Evolutionary conservation across 2,888 invertebrate genomes (phyloP).

Genomic region (Caenorhabditis zanzibari): DNA sequence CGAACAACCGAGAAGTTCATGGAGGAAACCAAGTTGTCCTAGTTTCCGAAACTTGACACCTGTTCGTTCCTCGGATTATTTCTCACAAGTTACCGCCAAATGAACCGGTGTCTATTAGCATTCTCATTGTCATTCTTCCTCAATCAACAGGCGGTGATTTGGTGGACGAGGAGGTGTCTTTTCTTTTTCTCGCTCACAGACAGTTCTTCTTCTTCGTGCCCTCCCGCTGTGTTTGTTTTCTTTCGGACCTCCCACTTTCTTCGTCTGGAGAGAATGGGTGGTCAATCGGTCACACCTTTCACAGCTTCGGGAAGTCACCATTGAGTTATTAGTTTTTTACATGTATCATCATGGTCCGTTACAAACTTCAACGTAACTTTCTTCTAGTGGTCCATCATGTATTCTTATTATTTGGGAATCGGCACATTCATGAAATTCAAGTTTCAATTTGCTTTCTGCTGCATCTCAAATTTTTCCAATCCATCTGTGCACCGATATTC

Average conservation of each 20-base stretch:
- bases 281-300: conserved; percentile 51
- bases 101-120: conserved; percentile 48
- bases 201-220: conserved; percentile 32
- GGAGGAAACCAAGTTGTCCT: not conserved
- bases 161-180: conserved; percentile 37
- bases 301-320: not conserved
- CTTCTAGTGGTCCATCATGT: too few relatives aligned
- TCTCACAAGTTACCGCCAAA: conserved; percentile 31
- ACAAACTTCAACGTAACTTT: too few relatives aligned
- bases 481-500: too few relatives aligned
- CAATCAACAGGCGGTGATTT: conserved; percentile 24
- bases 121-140: conserved; percentile 17
- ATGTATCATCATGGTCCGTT: too few relatives aligned
- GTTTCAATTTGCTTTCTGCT: too few relatives aligned
- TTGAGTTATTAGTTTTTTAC: not conserved
- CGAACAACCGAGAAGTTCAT: not conserved
- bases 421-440: too few relatives aligned
- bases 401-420: too few relatives aligned
- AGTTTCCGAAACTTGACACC: conserved; percentile 29
- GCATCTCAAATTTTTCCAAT: too few relatives aligned
- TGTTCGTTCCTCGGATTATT: conserved; percentile 10
- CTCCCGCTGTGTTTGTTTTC: conserved; percentile 57
- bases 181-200: conserved; percentile 25
- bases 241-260: conserved; percentile 21
- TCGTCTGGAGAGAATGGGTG: conserved; percentile 15